These are phyloP conservation scores for Phalacrocorax aristotelis DNA, from an alignment of 2,113 vertebrate genomes.

Conservation along the genomic window DNA sequence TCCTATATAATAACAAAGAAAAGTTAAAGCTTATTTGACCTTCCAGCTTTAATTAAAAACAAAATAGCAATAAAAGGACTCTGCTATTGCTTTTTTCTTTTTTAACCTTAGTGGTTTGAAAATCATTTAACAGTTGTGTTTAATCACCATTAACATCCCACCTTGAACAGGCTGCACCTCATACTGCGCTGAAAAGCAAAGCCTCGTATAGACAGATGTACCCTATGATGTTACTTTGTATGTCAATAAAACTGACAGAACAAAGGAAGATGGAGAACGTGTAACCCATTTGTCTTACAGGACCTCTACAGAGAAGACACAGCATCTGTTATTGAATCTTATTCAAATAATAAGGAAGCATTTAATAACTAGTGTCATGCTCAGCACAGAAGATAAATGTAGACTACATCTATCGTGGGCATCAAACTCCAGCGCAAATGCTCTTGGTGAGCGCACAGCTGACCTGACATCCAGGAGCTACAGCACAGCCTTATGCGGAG, in stretches of 20 bases:
- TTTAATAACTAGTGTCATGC: neutral
- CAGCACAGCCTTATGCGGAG: neutral
- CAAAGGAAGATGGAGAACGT: conserved; percentile 6
- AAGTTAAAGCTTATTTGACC: neutral
- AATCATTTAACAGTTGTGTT: conserved; percentile 13
- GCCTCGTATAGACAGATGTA: conserved; percentile 9
- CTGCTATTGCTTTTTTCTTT: neutral
- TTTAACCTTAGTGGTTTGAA: neutral
- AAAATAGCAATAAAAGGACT: neutral
- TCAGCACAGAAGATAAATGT: neutral
- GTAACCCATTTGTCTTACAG: conserved; percentile 51
- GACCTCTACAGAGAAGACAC: neutral
- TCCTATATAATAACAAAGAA: neutral
- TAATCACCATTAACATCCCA: conserved; percentile 14
- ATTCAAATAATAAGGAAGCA: conserved; percentile 1
- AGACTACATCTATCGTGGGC: neutral
- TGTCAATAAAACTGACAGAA: conserved; percentile 54
- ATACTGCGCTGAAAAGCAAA: neutral
- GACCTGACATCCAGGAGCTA: neutral
- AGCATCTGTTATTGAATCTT: neutral
- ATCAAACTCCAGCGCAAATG: neutral
- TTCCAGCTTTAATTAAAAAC: neutral
- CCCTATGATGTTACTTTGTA: neutral
- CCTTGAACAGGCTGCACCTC: neutral
- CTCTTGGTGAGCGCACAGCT: neutral